Base-by-base conservation (phyloP, 2,113 vertebrate genomes). In the Crotophaga sulcirostris region DNA sequence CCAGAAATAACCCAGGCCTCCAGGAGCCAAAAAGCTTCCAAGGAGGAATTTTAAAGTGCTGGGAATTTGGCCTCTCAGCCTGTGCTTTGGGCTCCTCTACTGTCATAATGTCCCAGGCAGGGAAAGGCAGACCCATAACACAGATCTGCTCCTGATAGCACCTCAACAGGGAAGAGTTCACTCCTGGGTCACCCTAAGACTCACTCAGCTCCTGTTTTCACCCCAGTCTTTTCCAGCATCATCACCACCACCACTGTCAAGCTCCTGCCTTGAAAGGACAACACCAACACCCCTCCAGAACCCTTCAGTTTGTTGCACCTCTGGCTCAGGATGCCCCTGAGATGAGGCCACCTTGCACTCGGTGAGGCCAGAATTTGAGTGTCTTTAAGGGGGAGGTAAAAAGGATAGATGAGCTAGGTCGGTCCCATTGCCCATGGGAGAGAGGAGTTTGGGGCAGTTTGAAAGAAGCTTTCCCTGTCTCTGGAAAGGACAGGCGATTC, bases 1-100 rank as follows among this genome's bases (percentile, higher is more conserved):
- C 82, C 95, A 95, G 94, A 96, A 97, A 97, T 96, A 97, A 84
- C 93, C 92, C 72, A 60, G 85, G 83, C 68, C 90, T 90, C 68
- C 73, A 92, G 92, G 90, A 95, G 96, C 96, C 94, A 95, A 93
- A 93, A 94, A 76, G 72, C 96, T 97, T 96, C 93, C 93, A 93
- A 96, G 93, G 68, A 83, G 60, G 79, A 94, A 88, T 97, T 88
- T 93, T 72, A 68, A 90, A 97, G 93, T 52, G 88, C 95, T 96
- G 96, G 93, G 96, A 96, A 96, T 95, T 96, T 90, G 93, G 94
- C 87, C 91, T 95, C 91, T 87, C 87, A 91, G 94, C 62, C 75
- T 90, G 44, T 75, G 62, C 91, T 86, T 88, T 2, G 21, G 73
- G 67, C 68, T 93, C 58, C 44, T 93, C 86, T 87, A 81, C 49